A percentile compares a stretch with the other conserved stretches of the same genome.
Conservation (phyloP, 2,113 vertebrate genomes). For the Thomomys bottae region DNA sequence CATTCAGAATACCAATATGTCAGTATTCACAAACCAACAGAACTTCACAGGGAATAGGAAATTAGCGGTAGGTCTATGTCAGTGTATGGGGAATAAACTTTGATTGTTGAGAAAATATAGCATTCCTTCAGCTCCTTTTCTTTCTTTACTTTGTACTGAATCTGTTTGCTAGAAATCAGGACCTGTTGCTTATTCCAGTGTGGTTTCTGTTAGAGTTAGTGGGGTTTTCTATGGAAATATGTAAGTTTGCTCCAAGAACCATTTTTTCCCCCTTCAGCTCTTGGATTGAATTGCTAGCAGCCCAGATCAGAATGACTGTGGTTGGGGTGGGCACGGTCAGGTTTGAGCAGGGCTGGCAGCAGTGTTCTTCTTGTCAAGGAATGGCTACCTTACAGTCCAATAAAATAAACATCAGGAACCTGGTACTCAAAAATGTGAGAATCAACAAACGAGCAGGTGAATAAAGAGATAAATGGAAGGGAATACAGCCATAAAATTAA, state of each 20-base stretch:
- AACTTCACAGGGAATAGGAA: neutral
- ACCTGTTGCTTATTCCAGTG: neutral
- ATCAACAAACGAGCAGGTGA: too few relatives aligned
- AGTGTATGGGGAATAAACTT: constrained; percentile 27
- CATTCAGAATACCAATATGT: neutral
- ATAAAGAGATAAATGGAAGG: too few relatives aligned
- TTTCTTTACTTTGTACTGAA: constrained; percentile 46
- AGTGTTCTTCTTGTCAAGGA: neutral
- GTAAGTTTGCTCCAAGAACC: constrained; percentile 63
- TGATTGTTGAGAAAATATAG: constrained; percentile 53
- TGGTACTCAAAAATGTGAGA: too few relatives aligned
- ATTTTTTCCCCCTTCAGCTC: constrained; percentile 34
- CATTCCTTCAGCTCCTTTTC: constrained; percentile 16
- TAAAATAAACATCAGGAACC: too few relatives aligned
- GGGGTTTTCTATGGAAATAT: constrained; percentile 75
- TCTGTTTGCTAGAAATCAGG: constrained; percentile 55
- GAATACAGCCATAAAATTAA: too few relatives aligned
- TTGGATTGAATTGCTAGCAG: constrained; percentile 33
- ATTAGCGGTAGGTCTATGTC: neutral
- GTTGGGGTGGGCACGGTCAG: neutral
- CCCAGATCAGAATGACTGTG: constrained; percentile 12
- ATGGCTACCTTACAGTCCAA: too few relatives aligned
- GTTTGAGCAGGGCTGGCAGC: neutral
- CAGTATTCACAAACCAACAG: neutral
- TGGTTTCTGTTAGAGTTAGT: constrained; percentile 60